phyloP scores from a whole-genome alignment of 2,113 vertebrate species.

The Platysternon megacephalum region DNA sequence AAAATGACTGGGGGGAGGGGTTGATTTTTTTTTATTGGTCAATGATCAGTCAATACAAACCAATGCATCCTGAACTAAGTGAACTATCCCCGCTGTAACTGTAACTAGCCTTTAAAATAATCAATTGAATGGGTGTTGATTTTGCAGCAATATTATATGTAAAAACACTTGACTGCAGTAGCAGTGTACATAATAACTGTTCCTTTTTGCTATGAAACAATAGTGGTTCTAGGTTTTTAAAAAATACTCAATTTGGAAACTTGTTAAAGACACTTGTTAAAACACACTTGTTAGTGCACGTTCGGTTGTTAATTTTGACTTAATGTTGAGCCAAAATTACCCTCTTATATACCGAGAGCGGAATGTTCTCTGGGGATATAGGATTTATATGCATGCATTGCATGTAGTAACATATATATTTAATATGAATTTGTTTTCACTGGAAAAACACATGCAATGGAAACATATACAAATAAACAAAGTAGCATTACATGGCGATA shows the following conservation, averaged over 20 bases:
- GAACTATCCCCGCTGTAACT: slow-evolving; percentile 55
- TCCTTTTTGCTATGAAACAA: slow-evolving; percentile 62
- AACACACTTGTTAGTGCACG: neutral
- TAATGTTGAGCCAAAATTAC: neutral
- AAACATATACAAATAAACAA: slow-evolving; percentile 45
- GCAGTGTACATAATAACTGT: slow-evolving; percentile 14
- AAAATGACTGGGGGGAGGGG: neutral
- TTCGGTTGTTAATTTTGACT: neutral
- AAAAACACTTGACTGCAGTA: neutral
- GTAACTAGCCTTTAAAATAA: slow-evolving; percentile 43
- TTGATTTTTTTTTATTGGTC: neutral
- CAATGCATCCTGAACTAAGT: slow-evolving; percentile 45
- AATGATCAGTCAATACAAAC: slow-evolving; percentile 46
- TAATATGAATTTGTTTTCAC: slow-evolving; percentile 53
- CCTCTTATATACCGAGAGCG: neutral
- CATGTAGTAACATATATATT: slow-evolving; percentile 32
- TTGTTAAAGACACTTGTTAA: neutral
- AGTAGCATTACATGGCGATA: neutral
- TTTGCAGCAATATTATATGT: slow-evolving; percentile 57
- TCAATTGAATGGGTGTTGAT: slow-evolving; percentile 58
- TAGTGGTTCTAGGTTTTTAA: neutral
- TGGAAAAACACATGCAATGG: slow-evolving; percentile 20
- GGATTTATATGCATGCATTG: neutral
- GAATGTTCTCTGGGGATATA: neutral
- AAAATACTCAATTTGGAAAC: neutral